Conservation (phyloP, 1,140 invertebrate species). For the Euura lappo region DNA sequence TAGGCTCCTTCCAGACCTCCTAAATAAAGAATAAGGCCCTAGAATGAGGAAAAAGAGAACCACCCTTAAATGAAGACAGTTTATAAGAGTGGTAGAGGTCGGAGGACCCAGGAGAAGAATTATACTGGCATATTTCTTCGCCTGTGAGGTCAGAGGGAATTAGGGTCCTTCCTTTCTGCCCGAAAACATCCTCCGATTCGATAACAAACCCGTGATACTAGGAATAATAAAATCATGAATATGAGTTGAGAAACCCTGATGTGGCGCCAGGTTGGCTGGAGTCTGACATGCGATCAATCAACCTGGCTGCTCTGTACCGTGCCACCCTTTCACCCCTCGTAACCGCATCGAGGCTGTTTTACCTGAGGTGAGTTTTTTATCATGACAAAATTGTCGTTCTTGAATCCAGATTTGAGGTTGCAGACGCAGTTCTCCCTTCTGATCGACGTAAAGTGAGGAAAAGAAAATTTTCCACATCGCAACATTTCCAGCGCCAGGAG, state of each 20-base stretch:
- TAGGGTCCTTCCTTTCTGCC: neutral
- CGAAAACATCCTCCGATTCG: neutral
- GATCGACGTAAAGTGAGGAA: no score
- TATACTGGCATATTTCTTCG: neutral
- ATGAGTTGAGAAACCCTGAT: conserved; percentile 46
- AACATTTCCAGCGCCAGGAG: no score
- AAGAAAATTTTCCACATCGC: no score
- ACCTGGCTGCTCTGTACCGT: conserved; percentile 42
- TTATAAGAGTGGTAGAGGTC: conserved; percentile 7
- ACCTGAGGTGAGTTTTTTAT: conserved; percentile 24
- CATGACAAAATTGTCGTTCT: no score
- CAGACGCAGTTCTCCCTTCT: no score
- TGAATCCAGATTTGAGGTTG: no score
- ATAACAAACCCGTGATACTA: neutral
- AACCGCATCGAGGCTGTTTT: conserved; percentile 29
- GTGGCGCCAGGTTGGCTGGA: conserved; percentile 57
- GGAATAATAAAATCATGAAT: neutral
- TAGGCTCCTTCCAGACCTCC: neutral
- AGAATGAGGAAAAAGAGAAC: neutral
- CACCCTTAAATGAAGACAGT: conserved; percentile 4
- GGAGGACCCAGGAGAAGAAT: neutral
- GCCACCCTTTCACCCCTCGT: neutral
- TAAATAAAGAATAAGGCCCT: conserved; percentile 7
- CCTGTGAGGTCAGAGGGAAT: neutral
- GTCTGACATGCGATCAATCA: conserved; percentile 59